Conservation (phyloP, 2,797 vertebrate species). For the Poeciliopsis presidionis region DNA sequence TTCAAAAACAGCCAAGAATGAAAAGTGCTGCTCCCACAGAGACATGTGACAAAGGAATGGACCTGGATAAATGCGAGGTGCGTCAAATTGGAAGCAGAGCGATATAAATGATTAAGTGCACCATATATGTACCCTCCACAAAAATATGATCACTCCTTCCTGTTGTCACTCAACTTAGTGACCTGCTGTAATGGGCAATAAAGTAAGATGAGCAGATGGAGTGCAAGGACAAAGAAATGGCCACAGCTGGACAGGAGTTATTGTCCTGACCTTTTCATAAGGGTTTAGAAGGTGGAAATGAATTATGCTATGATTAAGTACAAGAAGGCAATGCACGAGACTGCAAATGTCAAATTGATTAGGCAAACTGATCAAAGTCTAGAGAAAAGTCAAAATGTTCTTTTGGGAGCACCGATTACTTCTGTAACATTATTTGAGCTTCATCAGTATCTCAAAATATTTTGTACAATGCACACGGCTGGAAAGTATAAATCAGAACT, state of each 20-base stretch:
- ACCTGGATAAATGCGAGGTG: conserved; percentile 1
- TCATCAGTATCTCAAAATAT: not conserved
- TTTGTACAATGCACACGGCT: not conserved
- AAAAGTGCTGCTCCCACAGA: conserved; percentile 32
- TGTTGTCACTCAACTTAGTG: not conserved
- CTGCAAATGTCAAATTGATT: conserved; percentile 43
- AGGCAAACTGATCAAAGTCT: conserved; percentile 7
- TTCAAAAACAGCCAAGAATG: conserved; percentile 26
- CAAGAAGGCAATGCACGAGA: conserved; percentile 16
- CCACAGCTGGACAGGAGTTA: conserved; percentile 53
- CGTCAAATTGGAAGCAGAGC: conserved; percentile 5
- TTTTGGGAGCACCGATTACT: not conserved
- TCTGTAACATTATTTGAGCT: not conserved
- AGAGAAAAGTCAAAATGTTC: not conserved
- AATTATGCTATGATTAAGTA: not conserved
- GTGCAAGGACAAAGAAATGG: conserved; percentile 38
- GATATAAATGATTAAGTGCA: conserved; percentile 15
- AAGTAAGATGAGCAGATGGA: conserved; percentile 43
- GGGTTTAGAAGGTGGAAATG: not conserved
- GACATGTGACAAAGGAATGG: conserved; percentile 10
- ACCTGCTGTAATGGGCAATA: conserved; percentile 10
- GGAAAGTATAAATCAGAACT: not conserved
- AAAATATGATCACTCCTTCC: not conserved
- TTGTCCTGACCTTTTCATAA: conserved; percentile 58
- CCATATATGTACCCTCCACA: not conserved